phyloP scores from a whole-genome alignment of 2,113 vertebrate species.

The Pycnonotus jocosus region DNA sequence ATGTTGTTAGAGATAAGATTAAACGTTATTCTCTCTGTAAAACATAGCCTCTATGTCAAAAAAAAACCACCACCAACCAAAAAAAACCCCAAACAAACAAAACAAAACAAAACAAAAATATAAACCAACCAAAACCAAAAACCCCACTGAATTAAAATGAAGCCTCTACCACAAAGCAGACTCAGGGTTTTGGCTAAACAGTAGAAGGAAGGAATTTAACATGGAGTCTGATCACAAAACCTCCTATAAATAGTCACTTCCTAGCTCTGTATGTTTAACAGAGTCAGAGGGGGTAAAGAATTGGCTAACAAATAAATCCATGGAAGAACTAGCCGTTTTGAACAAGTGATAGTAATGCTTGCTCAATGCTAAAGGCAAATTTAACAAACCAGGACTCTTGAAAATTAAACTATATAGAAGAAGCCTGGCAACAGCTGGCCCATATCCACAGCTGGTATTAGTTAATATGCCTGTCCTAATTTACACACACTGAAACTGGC shows the following conservation, averaged over 20 bases:
- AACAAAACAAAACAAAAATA: too few species aligned
- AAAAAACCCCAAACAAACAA: too few species aligned
- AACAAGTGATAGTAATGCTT: background rate
- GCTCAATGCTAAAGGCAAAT: background rate
- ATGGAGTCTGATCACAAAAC: background rate
- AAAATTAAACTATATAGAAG: background rate
- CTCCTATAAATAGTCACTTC: background rate
- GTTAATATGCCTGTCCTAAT: background rate
- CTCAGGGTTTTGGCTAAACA: background rate
- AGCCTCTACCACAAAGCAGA: background rate
- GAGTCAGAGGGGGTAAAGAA: background rate
- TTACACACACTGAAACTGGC: background rate
- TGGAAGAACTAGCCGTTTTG: background rate
- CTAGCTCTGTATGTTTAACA: background rate
- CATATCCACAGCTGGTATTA: background rate
- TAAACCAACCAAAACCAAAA: too few species aligned
- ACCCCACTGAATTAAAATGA: background rate
- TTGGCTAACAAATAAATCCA: rapidly evolving
- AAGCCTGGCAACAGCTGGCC: background rate
- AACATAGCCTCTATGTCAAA: background rate
- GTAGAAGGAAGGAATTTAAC: background rate
- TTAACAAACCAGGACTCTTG: background rate
- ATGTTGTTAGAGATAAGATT: background rate
- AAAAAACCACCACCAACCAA: too few species aligned
- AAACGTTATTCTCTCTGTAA: background rate